Conservation (phyloP, 2,888 invertebrate genomes). For the Lochmaea crataegi region DNA sequence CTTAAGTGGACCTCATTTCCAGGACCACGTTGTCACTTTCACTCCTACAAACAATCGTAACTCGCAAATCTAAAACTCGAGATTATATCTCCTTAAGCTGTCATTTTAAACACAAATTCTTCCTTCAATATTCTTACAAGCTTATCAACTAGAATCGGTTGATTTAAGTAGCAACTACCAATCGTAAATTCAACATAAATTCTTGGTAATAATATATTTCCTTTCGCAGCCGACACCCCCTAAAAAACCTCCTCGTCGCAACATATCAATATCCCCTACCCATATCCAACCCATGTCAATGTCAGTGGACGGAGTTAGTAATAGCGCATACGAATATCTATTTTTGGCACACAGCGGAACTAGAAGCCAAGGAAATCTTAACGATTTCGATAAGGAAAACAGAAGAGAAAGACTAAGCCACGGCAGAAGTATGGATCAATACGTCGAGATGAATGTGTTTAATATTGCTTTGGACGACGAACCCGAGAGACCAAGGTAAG, state of each 20-base stretch:
- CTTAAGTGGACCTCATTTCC: no score
- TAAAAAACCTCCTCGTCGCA: constrained; percentile 89
- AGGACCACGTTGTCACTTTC: no score
- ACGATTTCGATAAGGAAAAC: constrained; percentile 70
- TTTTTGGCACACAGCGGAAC: constrained; percentile 75
- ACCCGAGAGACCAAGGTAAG: constrained; percentile 47
- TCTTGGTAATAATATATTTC: not conserved
- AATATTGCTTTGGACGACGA: constrained; percentile 64
- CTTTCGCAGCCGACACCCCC: constrained; percentile 81
- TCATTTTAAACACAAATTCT: no score
- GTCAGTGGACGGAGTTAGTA: constrained; percentile 70
- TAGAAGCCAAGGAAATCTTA: constrained; percentile 78
- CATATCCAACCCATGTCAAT: constrained; percentile 73
- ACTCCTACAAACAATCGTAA: no score
- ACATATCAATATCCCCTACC: constrained; percentile 87
- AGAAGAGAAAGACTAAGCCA: constrained; percentile 71
- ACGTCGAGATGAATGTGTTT: constrained; percentile 78
- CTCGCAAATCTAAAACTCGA: no score
- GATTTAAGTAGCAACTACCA: not conserved
- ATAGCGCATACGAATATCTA: constrained; percentile 73
- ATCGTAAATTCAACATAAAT: not conserved
- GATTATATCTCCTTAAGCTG: no score
- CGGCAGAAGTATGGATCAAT: constrained; percentile 81
- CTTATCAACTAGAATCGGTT: no score
- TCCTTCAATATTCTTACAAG: not conserved